Evolutionary conservation across 2,888 invertebrate species (phyloP).

Genomic region (Tetragonula carbonaria): DNA sequence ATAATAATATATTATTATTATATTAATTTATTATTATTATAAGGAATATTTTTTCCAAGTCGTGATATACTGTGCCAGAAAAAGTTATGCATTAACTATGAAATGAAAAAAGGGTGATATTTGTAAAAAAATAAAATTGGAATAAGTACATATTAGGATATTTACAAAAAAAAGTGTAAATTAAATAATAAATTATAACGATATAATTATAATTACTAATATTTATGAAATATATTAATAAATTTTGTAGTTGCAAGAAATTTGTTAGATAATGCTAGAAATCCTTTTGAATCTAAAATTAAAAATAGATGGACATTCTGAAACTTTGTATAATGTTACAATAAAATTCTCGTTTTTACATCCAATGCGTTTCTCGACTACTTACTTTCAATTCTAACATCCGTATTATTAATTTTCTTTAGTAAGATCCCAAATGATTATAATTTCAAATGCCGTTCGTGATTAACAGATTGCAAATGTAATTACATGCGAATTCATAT

Average conservation of each 20-base stretch:
- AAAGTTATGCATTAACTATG: neutral
- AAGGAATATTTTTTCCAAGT: neutral
- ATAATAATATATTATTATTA: too few relatives aligned
- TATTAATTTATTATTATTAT: neutral
- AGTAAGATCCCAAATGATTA: neutral
- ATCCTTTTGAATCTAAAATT: neutral
- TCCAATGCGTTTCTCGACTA: neutral
- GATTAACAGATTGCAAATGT: too few relatives aligned
- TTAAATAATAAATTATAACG: too few relatives aligned
- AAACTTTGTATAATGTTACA: neutral
- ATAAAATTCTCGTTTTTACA: neutral
- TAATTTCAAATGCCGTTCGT: too few relatives aligned
- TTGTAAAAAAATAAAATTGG: neutral
- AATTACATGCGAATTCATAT: too few relatives aligned
- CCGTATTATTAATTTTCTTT: neutral
- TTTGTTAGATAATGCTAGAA: too few relatives aligned
- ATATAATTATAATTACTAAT: too few relatives aligned
- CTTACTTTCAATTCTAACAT: neutral
- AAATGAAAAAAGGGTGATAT: neutral
- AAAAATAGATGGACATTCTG: neutral
- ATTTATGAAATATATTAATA: too few relatives aligned
- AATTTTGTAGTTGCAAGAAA: too few relatives aligned
- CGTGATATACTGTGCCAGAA: neutral
- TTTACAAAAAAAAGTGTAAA: neutral
- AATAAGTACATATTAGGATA: neutral